These are phyloP conservation scores for Lithosia quadra DNA, from an alignment of 2,888 invertebrate species.

Conservation along the genomic window DNA sequence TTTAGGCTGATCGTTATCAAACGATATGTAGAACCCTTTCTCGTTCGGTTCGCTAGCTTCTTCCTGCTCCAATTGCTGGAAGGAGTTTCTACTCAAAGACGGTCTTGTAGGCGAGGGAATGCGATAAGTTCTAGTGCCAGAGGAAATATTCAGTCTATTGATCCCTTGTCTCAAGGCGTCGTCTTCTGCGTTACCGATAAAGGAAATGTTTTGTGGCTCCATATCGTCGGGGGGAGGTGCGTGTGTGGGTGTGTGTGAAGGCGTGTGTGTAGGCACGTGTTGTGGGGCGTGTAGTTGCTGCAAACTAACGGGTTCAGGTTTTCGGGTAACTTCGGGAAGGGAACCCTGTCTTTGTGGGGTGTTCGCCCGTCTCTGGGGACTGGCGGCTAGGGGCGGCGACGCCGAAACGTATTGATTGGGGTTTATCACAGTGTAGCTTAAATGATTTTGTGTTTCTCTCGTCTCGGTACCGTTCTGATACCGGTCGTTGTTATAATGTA, in stretches of 20 bases:
- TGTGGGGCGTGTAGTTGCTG: conserved; percentile 83
- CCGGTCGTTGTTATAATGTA: conserved; percentile 80
- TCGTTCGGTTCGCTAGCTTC: conserved; percentile 86
- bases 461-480: conserved; percentile 90
- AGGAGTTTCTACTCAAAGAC: conserved; percentile 89
- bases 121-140: conserved; percentile 95
- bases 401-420: conserved; percentile 86
- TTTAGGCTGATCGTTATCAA: conserved; percentile 95
- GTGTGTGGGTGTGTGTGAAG: conserved; percentile 82
- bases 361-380: conserved; percentile 66
- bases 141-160: conserved; percentile 93
- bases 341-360: conserved; percentile 88
- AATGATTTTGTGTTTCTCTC: conserved; percentile 81
- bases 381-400: conserved; percentile 83
- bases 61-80: conserved; percentile 86
- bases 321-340: conserved; percentile 65
- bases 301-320: conserved; percentile 78
- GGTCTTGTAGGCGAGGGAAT: conserved; percentile 96
- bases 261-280: conserved; percentile 85
- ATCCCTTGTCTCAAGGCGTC: conserved; percentile 89
- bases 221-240: conserved; percentile 91
- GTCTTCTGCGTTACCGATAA: conserved; percentile 91
- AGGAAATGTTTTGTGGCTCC: conserved; percentile 97
- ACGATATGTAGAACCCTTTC: conserved; percentile 97
- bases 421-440: conserved; percentile 87